phyloP scores from a whole-genome alignment of 92 coral and sea anemone genomes.

The Porites cylindrica region DNA sequence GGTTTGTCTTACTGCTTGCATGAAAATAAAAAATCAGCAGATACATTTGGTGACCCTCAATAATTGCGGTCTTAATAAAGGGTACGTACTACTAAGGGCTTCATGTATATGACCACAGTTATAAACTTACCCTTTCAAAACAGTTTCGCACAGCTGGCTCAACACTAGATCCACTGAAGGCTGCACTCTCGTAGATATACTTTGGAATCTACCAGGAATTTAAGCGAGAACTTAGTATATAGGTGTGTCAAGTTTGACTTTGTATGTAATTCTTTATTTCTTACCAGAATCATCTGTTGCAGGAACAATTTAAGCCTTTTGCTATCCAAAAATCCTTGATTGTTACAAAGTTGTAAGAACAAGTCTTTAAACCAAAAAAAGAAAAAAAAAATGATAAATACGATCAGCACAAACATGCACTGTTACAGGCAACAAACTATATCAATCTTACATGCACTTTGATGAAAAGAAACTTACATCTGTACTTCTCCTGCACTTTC shows the following conservation, averaged over 20 bases:
- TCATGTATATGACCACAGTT: too few relatives aligned
- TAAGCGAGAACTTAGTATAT: background rate
- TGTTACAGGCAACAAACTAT: too few relatives aligned
- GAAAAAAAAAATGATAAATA: background rate
- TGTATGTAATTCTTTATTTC: background rate
- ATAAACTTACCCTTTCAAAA: conserved; percentile 84
- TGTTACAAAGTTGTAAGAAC: conserved; percentile 85
- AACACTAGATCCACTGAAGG: conserved; percentile 94
- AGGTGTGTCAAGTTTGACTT: background rate
- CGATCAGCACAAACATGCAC: background rate
- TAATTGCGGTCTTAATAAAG: too few relatives aligned
- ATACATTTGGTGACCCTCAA: too few relatives aligned
- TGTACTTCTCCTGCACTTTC: conserved; percentile 94
- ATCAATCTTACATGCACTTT: too few relatives aligned
- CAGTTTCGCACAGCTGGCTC: conserved; percentile 97
- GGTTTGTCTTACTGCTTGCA: too few relatives aligned
- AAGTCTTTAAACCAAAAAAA: conserved; percentile 62
- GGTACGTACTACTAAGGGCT: too few relatives aligned
- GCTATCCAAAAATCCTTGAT: conserved; percentile 83
- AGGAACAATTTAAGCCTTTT: conserved; percentile 81
- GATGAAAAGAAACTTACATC: conserved; percentile 71
- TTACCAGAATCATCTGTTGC: conserved; percentile 83
- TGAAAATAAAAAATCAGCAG: too few relatives aligned
- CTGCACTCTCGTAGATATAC: conserved; percentile 84
- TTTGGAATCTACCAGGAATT: conserved; percentile 78